Evolutionary conservation across 2,797 vertebrate species (phyloP).

Genomic region (Esox masquinongy): DNA sequence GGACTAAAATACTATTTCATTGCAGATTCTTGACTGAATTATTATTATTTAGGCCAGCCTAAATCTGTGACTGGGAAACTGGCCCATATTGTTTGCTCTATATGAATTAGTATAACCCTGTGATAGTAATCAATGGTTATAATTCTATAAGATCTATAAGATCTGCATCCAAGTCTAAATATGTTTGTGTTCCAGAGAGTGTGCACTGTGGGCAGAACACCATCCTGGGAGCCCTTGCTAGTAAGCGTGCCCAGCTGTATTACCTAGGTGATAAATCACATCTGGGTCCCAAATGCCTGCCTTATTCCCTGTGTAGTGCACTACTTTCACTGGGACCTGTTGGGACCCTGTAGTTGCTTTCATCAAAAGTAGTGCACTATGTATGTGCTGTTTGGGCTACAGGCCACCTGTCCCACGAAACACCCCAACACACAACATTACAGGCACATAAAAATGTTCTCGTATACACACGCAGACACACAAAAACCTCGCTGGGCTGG

Average conservation of each 20-base stretch:
- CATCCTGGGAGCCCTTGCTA: slow-evolving; percentile 32
- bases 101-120: background rate
- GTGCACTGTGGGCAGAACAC: slow-evolving; percentile 15
- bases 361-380: background rate
- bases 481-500: slow-evolving; percentile 26
- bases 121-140: background rate
- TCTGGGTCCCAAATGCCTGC: background rate
- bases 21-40: background rate
- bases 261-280: slow-evolving; percentile 24
- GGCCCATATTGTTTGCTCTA: background rate
- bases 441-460: background rate
- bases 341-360: background rate
- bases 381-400: background rate
- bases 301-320: background rate
- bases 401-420: background rate
- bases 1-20: background rate
- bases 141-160: background rate
- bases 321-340: background rate
- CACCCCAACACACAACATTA: slow-evolving; percentile 1
- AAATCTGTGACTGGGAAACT: background rate
- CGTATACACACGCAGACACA: slow-evolving; percentile 6
- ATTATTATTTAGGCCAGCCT: background rate
- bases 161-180: background rate
- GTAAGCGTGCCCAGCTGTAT: slow-evolving; percentile 27
- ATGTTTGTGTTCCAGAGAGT: slow-evolving; percentile 1